phyloP scores from a whole-genome alignment of 2,113 vertebrate species.

The Poicephalus meyeri region DNA sequence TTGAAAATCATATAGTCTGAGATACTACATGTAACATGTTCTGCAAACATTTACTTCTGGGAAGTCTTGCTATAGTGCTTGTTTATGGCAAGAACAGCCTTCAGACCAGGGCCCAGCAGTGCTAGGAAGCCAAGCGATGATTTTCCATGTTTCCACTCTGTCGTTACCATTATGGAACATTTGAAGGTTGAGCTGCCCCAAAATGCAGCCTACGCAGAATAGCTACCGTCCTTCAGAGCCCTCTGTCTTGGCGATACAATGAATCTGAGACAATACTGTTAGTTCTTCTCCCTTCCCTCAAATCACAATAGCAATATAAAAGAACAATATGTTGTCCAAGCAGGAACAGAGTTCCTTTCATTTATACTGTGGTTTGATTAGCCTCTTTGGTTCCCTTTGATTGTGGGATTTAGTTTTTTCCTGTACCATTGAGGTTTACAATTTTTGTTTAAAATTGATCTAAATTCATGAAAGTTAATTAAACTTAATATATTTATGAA shows the following conservation, averaged over 20 bases:
- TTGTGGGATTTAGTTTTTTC: neutral
- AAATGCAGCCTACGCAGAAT: neutral
- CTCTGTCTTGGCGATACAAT: neutral
- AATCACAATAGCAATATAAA: neutral
- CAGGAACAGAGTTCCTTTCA: neutral
- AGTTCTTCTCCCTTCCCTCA: neutral
- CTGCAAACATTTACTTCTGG: neutral
- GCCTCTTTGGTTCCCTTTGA: neutral
- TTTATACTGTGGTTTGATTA: neutral
- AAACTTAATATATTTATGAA: neutral
- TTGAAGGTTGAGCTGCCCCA: neutral
- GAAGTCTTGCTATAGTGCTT: neutral
- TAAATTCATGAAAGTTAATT: neutral
- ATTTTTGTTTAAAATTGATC: neutral
- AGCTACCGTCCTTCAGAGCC: neutral
- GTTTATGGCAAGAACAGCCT: neutral
- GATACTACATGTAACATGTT: rapidly evolving
- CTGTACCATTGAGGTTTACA: neutral
- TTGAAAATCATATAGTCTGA: neutral
- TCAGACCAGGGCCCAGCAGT: neutral
- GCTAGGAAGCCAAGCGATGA: neutral
- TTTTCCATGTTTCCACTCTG: neutral
- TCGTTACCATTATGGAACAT: rapidly evolving
- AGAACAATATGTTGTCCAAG: neutral
- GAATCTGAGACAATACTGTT: neutral